Percentiles rank a stretch among this genome's conserved stretches.
phyloP scores from a whole-genome alignment of 2,113 vertebrate species.

The Baryphthengus martii region DNA sequence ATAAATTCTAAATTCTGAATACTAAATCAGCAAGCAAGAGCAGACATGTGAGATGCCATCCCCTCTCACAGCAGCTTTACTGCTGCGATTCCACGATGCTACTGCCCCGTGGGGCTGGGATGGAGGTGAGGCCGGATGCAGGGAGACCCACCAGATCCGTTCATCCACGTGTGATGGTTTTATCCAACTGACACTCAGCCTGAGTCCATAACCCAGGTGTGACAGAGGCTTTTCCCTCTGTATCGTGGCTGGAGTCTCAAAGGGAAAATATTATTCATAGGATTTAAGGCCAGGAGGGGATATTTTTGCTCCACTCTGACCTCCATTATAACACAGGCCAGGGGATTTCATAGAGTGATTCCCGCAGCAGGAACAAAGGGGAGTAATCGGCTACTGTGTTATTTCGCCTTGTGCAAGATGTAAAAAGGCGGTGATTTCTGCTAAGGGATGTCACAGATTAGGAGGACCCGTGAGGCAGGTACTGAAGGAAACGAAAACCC shows the following conservation, averaged over 20 bases:
- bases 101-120: not conserved
- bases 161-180: fast-evolving
- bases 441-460: not conserved
- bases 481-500: not conserved
- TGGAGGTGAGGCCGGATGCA: not conserved
- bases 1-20: slow-evolving; percentile 80
- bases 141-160: not conserved
- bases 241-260: not conserved
- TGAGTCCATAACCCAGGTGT: not conserved
- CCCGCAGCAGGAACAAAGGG: not conserved
- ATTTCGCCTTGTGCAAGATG: not conserved
- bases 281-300: slow-evolving; percentile 29
- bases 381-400: not conserved
- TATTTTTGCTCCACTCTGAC: slow-evolving; percentile 24
- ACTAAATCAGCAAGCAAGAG: slow-evolving; percentile 74
- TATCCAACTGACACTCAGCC: not conserved
- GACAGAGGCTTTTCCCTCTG: not conserved
- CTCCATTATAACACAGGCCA: slow-evolving; percentile 11
- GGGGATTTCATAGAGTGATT: not conserved
- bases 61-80: not conserved
- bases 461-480: not conserved
- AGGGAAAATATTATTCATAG: slow-evolving; percentile 44
- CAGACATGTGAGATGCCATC: not conserved
- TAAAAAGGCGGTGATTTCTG: not conserved
- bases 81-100: not conserved